Evolutionary conservation across 2,113 vertebrate species (phyloP).

Genomic region (Coracopsis vasa): DNA sequence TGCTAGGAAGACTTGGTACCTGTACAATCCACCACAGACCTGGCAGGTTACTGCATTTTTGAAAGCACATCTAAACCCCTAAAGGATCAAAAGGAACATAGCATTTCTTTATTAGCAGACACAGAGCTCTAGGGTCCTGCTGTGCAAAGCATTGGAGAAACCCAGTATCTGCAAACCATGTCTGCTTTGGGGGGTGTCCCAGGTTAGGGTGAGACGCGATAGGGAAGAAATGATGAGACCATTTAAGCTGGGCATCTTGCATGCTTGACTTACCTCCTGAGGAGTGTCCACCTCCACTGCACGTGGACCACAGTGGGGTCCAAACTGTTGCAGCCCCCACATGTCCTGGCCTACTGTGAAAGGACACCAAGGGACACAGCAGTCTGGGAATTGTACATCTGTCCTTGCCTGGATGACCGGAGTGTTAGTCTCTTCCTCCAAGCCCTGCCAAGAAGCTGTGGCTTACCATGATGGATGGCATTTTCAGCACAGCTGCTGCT

Average conservation of each 20-base stretch:
- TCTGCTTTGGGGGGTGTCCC: neutral
- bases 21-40: neutral
- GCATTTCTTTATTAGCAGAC: neutral
- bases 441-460: neutral
- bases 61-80: neutral
- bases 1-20: neutral
- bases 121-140: neutral
- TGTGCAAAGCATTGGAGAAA: neutral
- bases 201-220: neutral
- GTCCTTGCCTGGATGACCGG: rapidly evolving
- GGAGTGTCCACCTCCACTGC: too few relatives aligned
- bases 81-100: neutral
- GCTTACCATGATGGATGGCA: rapidly evolving
- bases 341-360: neutral
- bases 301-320: neutral
- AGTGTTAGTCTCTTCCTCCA: rapidly evolving
- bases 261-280: rapidly evolving
- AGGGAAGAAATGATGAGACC: neutral
- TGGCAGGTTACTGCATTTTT: neutral
- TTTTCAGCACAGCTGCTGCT: neutral
- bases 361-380: neutral
- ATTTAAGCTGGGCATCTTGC: neutral
- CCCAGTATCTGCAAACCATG: neutral
- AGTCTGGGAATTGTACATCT: rapidly evolving
- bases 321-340: rapidly evolving